Conservation (phyloP, 1,140 invertebrate species). For the Drosophila rufa region DNA sequence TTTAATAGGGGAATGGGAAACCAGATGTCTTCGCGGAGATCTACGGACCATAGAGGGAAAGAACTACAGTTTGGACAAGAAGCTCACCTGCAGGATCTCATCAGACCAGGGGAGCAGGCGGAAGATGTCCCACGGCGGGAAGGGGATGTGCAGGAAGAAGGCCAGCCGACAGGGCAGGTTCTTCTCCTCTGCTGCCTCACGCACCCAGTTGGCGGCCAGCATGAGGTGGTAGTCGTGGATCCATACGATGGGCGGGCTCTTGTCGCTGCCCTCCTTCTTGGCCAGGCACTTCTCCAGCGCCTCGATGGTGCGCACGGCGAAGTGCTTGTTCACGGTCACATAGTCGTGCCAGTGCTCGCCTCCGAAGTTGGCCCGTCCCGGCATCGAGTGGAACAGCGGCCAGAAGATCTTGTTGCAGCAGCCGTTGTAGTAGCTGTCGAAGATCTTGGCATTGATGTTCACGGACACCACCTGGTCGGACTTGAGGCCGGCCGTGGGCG, state of each 20-base stretch:
- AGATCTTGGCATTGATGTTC: constrained; percentile 89
- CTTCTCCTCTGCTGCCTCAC: constrained; percentile 92
- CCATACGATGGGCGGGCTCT: constrained; percentile 92
- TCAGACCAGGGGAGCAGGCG: constrained; percentile 95
- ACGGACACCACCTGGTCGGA: constrained; percentile 94
- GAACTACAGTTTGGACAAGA: constrained; percentile 3
- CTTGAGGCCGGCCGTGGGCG: constrained; percentile 93
- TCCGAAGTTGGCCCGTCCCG: constrained; percentile 91
- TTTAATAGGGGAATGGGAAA: background rate
- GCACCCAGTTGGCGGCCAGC: constrained; percentile 94
- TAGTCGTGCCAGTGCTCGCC: constrained; percentile 94
- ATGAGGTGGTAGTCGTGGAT: constrained; percentile 97
- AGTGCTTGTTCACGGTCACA: constrained; percentile 92
- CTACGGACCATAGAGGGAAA: background rate
- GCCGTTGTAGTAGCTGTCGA: constrained; percentile 95
- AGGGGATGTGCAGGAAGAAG: constrained; percentile 97
- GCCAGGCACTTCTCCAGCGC: constrained; percentile 89
- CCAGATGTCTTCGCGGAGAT: background rate
- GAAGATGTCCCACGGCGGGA: constrained; percentile 97
- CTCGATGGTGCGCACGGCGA: constrained; percentile 91
- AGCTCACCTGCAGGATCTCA: constrained; percentile 90
- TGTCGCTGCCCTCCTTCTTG: constrained; percentile 86
- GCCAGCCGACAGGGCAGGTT: constrained; percentile 92
- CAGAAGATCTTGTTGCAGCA: constrained; percentile 97
- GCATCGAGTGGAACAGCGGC: constrained; percentile 97